Conservation (phyloP, 2,113 vertebrate genomes). For the Percina caprodes region DNA sequence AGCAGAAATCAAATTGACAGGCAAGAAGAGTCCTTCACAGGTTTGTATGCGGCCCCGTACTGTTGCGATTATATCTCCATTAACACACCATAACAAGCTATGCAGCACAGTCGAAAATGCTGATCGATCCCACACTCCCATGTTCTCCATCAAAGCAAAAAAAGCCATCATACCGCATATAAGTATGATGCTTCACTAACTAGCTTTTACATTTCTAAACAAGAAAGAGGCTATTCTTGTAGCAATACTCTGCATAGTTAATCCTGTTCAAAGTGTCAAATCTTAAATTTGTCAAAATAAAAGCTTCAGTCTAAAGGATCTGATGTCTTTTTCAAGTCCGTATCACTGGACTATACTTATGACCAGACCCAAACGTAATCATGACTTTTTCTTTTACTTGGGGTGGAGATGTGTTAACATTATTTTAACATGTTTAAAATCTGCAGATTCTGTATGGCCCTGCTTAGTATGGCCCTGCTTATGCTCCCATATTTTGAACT, state of each 20-base stretch:
- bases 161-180: background rate
- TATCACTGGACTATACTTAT: background rate
- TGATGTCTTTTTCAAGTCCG: background rate
- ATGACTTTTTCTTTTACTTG: no score
- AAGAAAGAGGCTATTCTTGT: background rate
- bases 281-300: background rate
- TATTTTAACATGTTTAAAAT: no score
- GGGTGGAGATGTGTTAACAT: no score
- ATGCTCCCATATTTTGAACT: background rate
- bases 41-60: slow-evolving; percentile 1
- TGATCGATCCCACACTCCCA: slow-evolving; percentile 25
- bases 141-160: slow-evolving; percentile 35
- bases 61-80: slow-evolving; percentile 49
- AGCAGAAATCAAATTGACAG: slow-evolving; percentile 45
- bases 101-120: background rate
- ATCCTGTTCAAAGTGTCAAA: slow-evolving; percentile 8
- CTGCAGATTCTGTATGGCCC: no score
- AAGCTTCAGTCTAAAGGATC: slow-evolving; percentile 1
- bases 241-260: background rate
- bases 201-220: slow-evolving; percentile 22
- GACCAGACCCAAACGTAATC: no score
- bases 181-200: slow-evolving; percentile 1
- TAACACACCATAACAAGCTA: slow-evolving; percentile 31
- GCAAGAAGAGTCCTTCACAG: slow-evolving; percentile 16
- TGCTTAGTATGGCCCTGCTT: no score